Percentiles rank a stretch among this genome's conserved stretches.
Evolutionary conservation across 2,797 vertebrate genomes (phyloP).

Genomic region (Bryconaethiops microstoma): DNA sequence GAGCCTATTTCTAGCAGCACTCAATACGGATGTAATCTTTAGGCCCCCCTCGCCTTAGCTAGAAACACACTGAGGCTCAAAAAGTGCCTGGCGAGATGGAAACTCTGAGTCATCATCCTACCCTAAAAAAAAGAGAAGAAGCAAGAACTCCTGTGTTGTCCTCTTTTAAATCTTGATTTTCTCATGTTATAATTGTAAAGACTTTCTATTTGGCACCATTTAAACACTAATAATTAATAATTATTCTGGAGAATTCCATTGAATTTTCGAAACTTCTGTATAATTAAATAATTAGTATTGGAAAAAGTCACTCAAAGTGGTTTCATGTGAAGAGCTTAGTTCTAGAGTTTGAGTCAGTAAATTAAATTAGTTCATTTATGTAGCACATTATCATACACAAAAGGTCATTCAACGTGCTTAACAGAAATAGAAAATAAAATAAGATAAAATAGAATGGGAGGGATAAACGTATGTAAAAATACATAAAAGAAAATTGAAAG

Average conservation of each 20-base stretch:
- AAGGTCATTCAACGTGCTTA: too few relatives aligned
- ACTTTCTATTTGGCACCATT: background rate
- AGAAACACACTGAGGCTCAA: conserved; percentile 61
- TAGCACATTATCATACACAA: too few relatives aligned
- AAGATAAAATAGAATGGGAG: too few relatives aligned
- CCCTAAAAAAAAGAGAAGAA: conserved; percentile 67
- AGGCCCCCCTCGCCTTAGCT: conserved; percentile 62
- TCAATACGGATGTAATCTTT: conserved; percentile 46
- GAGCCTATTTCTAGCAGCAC: conserved; percentile 44
- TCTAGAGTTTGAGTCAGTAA: background rate
- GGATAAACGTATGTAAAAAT: too few relatives aligned
- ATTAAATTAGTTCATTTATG: too few relatives aligned
- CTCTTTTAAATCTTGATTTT: conserved; percentile 7
- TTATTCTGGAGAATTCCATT: background rate
- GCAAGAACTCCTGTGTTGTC: conserved; percentile 56
- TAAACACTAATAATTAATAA: background rate
- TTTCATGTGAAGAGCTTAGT: background rate
- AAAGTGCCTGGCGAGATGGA: conserved; percentile 67
- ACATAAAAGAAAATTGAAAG: too few relatives aligned
- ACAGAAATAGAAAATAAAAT: too few relatives aligned
- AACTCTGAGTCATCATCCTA: conserved; percentile 80
- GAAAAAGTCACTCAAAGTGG: background rate
- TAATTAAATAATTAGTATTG: background rate
- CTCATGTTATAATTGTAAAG: conserved; percentile 8
- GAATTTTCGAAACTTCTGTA: background rate